Evolutionary conservation across 2,797 vertebrate genomes (phyloP).

Genomic region (Simalia tracyae): DNA sequence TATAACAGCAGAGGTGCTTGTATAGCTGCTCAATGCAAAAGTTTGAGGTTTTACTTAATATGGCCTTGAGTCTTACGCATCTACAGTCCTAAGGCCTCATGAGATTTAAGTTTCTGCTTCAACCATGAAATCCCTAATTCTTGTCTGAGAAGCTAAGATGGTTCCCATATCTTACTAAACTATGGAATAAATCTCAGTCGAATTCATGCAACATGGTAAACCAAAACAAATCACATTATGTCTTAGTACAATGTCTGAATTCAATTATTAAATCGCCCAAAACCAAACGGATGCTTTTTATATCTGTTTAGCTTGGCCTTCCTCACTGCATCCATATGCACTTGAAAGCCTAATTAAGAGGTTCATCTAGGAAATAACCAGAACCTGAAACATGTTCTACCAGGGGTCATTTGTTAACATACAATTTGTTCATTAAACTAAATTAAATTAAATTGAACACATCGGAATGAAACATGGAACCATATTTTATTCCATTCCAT

Average conservation of each 20-base stretch:
- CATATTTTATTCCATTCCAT: neutral
- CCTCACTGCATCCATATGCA: neutral
- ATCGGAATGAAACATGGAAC: neutral
- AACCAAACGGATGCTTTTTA: neutral
- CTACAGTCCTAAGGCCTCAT: neutral
- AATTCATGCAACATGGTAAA: neutral
- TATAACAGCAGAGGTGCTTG: neutral
- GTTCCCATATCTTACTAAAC: neutral
- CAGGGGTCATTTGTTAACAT: neutral
- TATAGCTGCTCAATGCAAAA: neutral
- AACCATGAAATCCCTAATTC: neutral
- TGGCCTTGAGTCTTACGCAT: neutral
- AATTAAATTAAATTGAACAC: neutral
- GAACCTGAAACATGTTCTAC: neutral
- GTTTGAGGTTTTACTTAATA: neutral
- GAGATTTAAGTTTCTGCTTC: neutral
- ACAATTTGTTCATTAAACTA: neutral
- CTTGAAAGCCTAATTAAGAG: neutral
- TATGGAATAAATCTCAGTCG: neutral
- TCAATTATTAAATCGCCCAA: neutral
- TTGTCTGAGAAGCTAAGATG: neutral
- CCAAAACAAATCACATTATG: neutral
- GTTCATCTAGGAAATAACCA: neutral
- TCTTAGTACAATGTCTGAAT: neutral
- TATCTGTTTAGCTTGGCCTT: neutral